Evolutionary conservation across 2,797 vertebrate genomes (phyloP).

Genomic region (Tokudaia muenninki): DNA sequence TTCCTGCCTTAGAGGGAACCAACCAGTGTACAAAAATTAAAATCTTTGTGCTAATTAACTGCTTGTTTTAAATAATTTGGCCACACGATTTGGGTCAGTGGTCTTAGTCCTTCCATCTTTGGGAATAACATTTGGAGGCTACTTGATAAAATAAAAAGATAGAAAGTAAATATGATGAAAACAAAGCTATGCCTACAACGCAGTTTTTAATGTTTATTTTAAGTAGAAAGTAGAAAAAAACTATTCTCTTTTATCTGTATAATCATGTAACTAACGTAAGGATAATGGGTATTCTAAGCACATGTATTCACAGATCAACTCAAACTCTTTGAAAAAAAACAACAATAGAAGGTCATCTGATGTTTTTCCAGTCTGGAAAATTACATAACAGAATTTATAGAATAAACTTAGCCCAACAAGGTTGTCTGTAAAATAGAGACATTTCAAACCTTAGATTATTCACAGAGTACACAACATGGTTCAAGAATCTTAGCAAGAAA

Average conservation of each 20-base stretch:
- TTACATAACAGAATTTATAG: neutral
- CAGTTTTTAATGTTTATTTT: constrained; percentile 16
- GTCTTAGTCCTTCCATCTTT: neutral
- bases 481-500: neutral
- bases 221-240: neutral
- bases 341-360: neutral
- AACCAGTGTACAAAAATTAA: neutral
- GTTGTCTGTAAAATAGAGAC: neutral
- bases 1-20: neutral
- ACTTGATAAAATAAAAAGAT: constrained; percentile 1
- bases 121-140: neutral
- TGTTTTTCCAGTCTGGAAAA: neutral
- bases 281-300: neutral
- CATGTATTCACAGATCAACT: neutral
- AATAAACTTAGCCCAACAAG: no score
- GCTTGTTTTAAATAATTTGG: neutral
- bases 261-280: neutral
- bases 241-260: neutral
- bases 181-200: neutral
- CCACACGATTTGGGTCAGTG: neutral
- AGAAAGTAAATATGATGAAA: constrained; percentile 18
- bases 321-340: neutral
- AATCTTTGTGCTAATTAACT: neutral
- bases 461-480: no score
- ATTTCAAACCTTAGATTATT: neutral